Percentiles rank a stretch among this genome's conserved stretches.
Conservation (phyloP, 2,113 vertebrate species). For the Bubo scandiacus region DNA sequence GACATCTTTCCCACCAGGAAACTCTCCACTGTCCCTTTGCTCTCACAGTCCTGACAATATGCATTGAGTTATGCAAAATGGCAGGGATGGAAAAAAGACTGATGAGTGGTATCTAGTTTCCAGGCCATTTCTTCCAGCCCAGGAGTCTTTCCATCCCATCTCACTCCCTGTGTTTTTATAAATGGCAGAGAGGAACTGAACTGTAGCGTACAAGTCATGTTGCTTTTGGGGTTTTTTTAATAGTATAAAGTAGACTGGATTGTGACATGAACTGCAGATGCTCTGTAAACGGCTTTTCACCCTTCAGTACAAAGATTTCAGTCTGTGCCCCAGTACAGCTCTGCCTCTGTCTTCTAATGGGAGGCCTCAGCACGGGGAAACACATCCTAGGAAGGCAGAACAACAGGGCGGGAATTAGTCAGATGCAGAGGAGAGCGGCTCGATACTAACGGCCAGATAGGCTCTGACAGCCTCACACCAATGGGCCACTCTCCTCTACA, state of each 20-base stretch:
- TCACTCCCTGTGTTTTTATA: background rate
- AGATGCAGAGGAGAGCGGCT: background rate
- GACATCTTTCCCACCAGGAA: background rate
- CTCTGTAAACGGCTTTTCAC: background rate
- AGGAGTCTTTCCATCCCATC: background rate
- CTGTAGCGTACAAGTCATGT: background rate
- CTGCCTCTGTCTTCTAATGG: background rate
- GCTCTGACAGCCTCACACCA: slow-evolving; percentile 69
- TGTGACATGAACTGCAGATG: background rate
- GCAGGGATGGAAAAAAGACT: background rate
- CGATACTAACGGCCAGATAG: slow-evolving; percentile 36
- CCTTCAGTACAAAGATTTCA: background rate
- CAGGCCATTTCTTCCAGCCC: background rate
- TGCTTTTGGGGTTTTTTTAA: background rate
- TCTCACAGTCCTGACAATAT: background rate
- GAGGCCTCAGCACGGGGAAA: slow-evolving; percentile 26
- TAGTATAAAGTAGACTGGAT: background rate
- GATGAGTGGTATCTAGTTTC: background rate
- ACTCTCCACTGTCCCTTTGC: background rate
- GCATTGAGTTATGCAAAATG: background rate
- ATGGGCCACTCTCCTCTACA: slow-evolving; percentile 45
- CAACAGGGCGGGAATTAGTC: background rate
- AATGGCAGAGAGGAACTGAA: background rate
- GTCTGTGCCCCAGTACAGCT: background rate
- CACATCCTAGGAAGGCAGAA: background rate